These are phyloP conservation scores for Brachionus manjavacas DNA, from an alignment of 1,140 invertebrate genomes.

Conservation along the genomic window DNA sequence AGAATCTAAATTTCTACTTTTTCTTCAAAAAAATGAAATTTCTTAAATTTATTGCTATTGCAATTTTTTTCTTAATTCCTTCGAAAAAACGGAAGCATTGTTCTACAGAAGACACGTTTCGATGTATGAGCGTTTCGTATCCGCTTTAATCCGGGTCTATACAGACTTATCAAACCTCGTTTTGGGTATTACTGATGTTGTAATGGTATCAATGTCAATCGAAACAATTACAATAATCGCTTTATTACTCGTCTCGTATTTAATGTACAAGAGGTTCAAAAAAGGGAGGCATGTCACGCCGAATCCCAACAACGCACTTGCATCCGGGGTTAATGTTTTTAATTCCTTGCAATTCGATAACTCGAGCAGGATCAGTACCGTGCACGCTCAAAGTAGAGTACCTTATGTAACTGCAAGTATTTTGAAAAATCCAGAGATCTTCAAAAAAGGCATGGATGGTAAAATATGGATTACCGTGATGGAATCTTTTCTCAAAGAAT, in stretches of 20 bases:
- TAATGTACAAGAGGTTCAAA: not conserved
- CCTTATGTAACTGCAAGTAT: not conserved
- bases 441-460: not conserved
- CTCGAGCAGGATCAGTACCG: not conserved
- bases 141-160: too few species aligned
- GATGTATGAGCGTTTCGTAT: too few species aligned
- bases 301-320: not conserved
- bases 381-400: not conserved
- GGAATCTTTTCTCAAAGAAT: conserved; percentile 3
- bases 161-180: too few species aligned
- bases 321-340: not conserved
- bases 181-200: too few species aligned
- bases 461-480: not conserved
- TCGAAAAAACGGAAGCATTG: too few species aligned
- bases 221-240: not conserved
- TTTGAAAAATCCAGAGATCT: not conserved
- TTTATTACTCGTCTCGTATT: not conserved
- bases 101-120: too few species aligned
- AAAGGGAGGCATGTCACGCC: not conserved
- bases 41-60: too few species aligned
- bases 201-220: not conserved
- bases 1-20: too few species aligned
- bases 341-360: not conserved
- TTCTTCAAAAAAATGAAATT: too few species aligned
- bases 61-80: too few species aligned